phyloP scores from a whole-genome alignment of 2,797 vertebrate species.

The Acanthurus leucopareius region DNA sequence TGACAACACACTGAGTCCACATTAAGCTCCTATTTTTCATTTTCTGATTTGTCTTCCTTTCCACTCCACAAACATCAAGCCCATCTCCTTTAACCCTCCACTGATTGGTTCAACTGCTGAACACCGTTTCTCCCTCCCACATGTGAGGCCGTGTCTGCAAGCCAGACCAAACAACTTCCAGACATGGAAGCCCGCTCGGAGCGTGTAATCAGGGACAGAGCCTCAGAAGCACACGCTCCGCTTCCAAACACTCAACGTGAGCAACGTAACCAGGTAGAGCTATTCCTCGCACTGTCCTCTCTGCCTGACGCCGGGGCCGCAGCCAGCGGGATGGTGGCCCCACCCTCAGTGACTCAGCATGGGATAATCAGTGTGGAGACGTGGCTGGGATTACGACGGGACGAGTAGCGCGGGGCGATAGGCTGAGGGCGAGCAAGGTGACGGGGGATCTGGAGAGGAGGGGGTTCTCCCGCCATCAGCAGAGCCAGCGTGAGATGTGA shows the following conservation, averaged over 20 bases:
- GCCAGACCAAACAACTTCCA: constrained; percentile 65
- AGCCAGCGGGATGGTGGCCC: constrained; percentile 48
- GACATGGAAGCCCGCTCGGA: constrained; percentile 7
- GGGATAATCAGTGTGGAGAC: constrained; percentile 67
- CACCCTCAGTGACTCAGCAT: constrained; percentile 39
- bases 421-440: constrained; percentile 56
- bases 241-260: constrained; percentile 49
- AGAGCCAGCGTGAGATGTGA: constrained; percentile 55
- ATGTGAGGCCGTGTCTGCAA: constrained; percentile 51
- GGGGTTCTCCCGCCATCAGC: constrained; percentile 64
- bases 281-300: constrained; percentile 57
- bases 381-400: constrained; percentile 32
- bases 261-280: constrained; percentile 64
- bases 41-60: constrained; percentile 16
- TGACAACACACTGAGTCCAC: background rate
- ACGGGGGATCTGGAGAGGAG: constrained; percentile 19
- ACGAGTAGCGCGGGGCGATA: constrained; percentile 11
- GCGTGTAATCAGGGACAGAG: constrained; percentile 63
- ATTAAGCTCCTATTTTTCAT: constrained; percentile 15
- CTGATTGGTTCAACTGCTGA: constrained; percentile 40
- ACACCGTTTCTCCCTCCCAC: constrained; percentile 6
- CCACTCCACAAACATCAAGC: constrained; percentile 13
- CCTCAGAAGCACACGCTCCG: constrained; percentile 52
- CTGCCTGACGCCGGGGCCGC: background rate
- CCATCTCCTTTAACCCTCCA: constrained; percentile 31